Conservation (phyloP, 2,797 vertebrate genomes). For the Tauraco hartlaubi region DNA sequence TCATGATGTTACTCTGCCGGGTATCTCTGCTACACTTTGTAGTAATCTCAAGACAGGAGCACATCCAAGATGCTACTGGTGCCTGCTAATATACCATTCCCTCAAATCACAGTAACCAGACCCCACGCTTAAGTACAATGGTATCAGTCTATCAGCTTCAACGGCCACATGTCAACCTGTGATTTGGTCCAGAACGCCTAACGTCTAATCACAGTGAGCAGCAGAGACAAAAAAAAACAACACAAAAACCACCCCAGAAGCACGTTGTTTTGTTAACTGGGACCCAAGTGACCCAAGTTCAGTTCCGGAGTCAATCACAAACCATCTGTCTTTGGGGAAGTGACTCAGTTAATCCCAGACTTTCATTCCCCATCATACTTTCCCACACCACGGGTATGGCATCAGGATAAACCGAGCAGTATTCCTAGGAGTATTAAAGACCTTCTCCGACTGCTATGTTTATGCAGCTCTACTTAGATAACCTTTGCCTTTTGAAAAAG, state of each 20-base stretch:
- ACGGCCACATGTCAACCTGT: neutral
- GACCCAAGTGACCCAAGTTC: constrained; percentile 27
- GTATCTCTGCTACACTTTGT: neutral
- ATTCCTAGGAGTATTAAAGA: neutral
- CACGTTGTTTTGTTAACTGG: constrained; percentile 14
- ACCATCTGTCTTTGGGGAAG: constrained; percentile 3
- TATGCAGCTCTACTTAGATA: neutral
- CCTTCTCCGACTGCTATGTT: neutral
- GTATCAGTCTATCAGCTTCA: neutral
- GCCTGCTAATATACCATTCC: neutral
- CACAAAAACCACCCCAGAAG: neutral
- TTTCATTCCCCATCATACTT: constrained; percentile 12
- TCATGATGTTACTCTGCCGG: neutral
- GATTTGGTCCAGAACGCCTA: neutral
- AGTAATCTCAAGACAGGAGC: neutral
- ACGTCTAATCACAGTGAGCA: neutral
- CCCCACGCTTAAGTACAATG: neutral
- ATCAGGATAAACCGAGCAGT: neutral
- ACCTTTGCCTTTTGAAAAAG: neutral
- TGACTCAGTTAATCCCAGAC: neutral
- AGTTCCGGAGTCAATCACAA: neutral
- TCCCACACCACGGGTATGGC: neutral
- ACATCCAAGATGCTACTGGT: neutral
- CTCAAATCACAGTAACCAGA: neutral
- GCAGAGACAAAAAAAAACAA: constrained; percentile 33